Percentiles rank a stretch among this genome's conserved stretches.
phyloP scores from a whole-genome alignment of 92 coral and sea anemone species.

The Paramuricea clavata region DNA sequence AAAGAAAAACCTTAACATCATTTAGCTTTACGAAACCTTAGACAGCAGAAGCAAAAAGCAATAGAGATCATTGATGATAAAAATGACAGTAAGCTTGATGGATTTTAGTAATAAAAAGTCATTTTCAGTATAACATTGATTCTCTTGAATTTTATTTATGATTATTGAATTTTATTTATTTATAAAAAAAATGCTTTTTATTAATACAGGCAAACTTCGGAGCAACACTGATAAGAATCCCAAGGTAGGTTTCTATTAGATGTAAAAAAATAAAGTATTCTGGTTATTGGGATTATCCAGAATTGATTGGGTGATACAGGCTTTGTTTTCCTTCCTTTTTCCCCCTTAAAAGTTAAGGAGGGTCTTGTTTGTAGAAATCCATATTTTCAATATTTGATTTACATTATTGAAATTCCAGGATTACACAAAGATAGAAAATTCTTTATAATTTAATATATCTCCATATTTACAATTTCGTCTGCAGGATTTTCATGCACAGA shows the following conservation, averaged over 20 bases:
- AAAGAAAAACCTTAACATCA: constrained; percentile 13
- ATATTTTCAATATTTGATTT: too few species aligned
- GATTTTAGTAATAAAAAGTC: neutral
- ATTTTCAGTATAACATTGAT: neutral
- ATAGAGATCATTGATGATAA: constrained; percentile 21
- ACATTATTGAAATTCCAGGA: too few species aligned
- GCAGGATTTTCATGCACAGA: constrained; percentile 3
- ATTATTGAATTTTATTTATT: neutral
- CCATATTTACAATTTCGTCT: too few species aligned
- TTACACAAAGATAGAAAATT: too few species aligned
- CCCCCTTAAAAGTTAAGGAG: too few species aligned
- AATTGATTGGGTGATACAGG: too few species aligned
- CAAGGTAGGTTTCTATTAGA: neutral
- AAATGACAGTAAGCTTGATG: neutral
- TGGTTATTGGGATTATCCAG: too few species aligned
- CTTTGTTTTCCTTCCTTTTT: too few species aligned
- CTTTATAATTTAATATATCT: too few species aligned
- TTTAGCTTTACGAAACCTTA: neutral
- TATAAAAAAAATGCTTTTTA: too few species aligned
- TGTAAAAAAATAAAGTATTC: too few species aligned
- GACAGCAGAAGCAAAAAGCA: neutral
- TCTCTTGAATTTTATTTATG: neutral
- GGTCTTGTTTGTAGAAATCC: too few species aligned
- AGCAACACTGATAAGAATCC: constrained; percentile 31
- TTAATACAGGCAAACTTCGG: neutral